Evolutionary conservation across 2,888 invertebrate genomes (phyloP).

Genomic region (Teinopalpus imperialis): DNA sequence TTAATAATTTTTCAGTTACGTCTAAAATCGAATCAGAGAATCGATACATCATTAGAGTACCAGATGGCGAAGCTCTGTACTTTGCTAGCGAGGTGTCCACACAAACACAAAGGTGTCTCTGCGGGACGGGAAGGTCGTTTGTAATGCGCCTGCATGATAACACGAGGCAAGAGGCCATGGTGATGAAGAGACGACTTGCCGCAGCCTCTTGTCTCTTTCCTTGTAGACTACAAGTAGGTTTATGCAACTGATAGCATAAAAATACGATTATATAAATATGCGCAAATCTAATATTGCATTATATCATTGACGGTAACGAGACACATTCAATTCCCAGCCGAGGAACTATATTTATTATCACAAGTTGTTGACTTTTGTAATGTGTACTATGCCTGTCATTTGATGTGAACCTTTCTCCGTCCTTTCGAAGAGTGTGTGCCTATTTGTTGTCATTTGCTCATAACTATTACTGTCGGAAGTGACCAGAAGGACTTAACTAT

Average conservation of each 20-base stretch:
- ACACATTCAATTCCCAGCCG: no score
- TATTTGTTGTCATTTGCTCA: no score
- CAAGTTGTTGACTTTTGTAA: no score
- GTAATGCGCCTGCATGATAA: constrained; percentile 91
- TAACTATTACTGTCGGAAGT: no score
- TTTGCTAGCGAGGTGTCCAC: constrained; percentile 86
- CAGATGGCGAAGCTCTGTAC: constrained; percentile 88
- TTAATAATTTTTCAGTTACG: constrained; percentile 77
- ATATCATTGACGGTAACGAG: no score
- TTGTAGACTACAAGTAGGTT: constrained; percentile 85
- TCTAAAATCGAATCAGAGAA: constrained; percentile 85
- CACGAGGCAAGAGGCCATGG: constrained; percentile 91
- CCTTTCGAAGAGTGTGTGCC: no score
- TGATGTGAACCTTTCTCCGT: no score
- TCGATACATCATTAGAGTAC: constrained; percentile 87
- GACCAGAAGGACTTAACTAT: no score
- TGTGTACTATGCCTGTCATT: no score
- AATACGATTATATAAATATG: no score
- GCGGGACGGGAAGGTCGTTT: constrained; percentile 88
- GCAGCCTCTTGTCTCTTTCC: constrained; percentile 87
- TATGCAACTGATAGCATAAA: background rate
- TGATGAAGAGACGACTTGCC: constrained; percentile 86
- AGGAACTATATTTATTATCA: no score
- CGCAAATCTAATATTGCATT: no score
- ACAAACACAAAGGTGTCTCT: constrained; percentile 84